Evolutionary conservation across 2,888 invertebrate species (phyloP), one percentile per base, ranked within the genome.

Genomic region (Lysandra coridon): DNA sequence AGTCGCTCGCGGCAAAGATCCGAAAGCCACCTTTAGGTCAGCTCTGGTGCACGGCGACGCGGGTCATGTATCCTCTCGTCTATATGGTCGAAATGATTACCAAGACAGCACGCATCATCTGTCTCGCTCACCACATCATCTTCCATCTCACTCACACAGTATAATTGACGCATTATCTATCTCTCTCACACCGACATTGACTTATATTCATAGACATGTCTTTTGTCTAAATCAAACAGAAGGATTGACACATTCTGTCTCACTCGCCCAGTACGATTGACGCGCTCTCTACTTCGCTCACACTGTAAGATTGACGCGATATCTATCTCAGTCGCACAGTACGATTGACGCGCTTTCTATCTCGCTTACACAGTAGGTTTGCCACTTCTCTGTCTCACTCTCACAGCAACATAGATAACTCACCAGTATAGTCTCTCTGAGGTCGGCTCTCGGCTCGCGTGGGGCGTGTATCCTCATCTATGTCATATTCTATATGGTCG

Each of bases 341-440:
- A 33, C 33, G 33, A 33, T 33, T 2, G 33, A 33, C 33, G 2
- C 33, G 33, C 2, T 33, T 2, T 33, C 33, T 69, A 53, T 53
- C 12, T 53, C 53, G 53, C 14, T 14, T 0, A 12, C 14, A 53
- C 53, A 53, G 53, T 90, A 33, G 1, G 33, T 2, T 33, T 2
- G 33, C 5, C 5, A 7, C 37, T 3, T 12, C 49, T 12, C 12
- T 49, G 3, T 49, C 49, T 49, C 49, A 12, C 49, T 49, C 49
- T 12, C 12, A 53, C 53, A 53, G 23, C 10, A 30, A 23, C 23
- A 23, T 23, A 23, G 23, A 23, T 23, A 23, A 85, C 88, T 84
- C n/a, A 92, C 92, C 79, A 93, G 86, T 81, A 92, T 84, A 4
- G 92, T 89, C 78, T 92, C 90, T 76, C 91, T 83, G 0, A 93